Base-by-base conservation (phyloP, 2,113 vertebrate genomes). In the Zingel zingel region DNA sequence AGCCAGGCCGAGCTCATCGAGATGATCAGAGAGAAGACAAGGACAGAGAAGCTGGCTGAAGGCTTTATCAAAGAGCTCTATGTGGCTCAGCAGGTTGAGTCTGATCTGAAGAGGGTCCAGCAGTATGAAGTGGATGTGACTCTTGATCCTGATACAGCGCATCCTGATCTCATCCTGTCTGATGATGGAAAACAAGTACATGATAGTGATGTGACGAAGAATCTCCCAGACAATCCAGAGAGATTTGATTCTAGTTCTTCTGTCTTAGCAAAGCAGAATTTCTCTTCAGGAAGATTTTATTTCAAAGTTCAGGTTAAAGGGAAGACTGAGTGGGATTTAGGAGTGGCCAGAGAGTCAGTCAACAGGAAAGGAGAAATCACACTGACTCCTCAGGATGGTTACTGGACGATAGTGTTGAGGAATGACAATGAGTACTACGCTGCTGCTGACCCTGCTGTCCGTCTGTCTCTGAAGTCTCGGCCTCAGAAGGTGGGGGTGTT, bases 341-440 rank as follows among this genome's bases (percentile, higher is more conserved):
- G 53, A 56, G 53, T 56, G 7, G 53, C 3, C 53, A 23, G 21
- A 56, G 21, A 56, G 10, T 56, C 53, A 1, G 2, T 56, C 21
- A 23, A 12, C 1, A 56, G 53, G 21, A 56, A 23, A 21, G 53
- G 21, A n/a, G n/a, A n/a, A n/a, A n/a, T n/a, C n/a, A n/a, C n/a
- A n/a, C n/a, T n/a, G n/a, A n/a, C n/a, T n/a, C n/a, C n/a, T n/a
- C n/a, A n/a, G n/a, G n/a, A n/a, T n/a, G n/a, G n/a, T 7, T 56
- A 10, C 21, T 56, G 53, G 21, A 7, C 8, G 9, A 21, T 56
- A 4, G 1, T n/a, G n/a, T 23, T 23, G 53, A 10, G 2, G 6
- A n/a, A 23, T 18, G 48, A 19, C 0, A 0, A 8, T 10, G 0
- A 0, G 9, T 39, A 10, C 39, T 39, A 8, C 8, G 39, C 30